phyloP scores from a whole-genome alignment of 1,140 invertebrate genomes.

The Calliphora vicina region DNA sequence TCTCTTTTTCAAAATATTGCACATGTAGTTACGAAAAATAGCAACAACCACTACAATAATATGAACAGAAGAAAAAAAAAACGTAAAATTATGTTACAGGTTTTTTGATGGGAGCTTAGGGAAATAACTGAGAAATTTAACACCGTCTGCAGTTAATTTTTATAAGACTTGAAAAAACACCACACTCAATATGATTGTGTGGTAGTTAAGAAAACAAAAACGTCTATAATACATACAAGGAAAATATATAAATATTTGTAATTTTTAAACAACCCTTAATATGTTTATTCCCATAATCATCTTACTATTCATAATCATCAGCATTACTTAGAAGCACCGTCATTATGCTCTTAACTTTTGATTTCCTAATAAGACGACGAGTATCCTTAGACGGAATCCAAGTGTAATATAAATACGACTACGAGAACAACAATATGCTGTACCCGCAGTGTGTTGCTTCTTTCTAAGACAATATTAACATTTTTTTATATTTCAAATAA shows the following conservation, averaged over 20 bases:
- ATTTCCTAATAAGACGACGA: not conserved
- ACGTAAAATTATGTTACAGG: not conserved
- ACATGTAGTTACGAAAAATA: not conserved
- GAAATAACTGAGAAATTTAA: conserved; percentile 19
- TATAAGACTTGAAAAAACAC: not conserved
- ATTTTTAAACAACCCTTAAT: conserved; percentile 18
- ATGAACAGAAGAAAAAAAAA: not conserved
- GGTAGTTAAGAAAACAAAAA: not conserved
- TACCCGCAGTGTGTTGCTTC: not conserved
- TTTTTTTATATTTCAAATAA: not conserved
- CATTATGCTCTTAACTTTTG: not conserved
- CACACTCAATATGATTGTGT: not conserved
- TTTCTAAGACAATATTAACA: not conserved
- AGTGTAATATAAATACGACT: not conserved
- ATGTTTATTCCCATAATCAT: conserved; percentile 11
- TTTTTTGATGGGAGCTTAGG: conserved; percentile 16
- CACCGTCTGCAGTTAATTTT: conserved; percentile 34
- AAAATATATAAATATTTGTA: not conserved
- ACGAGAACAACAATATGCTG: not conserved
- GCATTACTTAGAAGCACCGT: not conserved
- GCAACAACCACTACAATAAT: not conserved
- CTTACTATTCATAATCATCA: conserved; percentile 26
- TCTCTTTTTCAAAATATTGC: not conserved
- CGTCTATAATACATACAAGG: not conserved
- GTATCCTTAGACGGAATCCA: not conserved